phyloP scores from a whole-genome alignment of 2,888 invertebrate species.

The Brassicogethes aeneus region DNA sequence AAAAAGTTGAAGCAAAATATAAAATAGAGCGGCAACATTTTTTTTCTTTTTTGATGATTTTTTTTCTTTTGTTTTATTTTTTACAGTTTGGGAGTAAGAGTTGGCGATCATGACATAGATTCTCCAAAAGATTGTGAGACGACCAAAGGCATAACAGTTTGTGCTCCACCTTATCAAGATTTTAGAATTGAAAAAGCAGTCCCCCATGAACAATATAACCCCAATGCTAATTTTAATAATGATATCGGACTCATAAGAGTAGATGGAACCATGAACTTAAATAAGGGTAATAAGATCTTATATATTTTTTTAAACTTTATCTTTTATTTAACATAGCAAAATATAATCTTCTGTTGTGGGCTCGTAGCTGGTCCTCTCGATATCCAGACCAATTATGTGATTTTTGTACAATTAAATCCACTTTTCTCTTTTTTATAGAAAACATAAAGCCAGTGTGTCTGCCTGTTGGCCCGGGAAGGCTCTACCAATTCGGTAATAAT shows the following conservation, averaged over 20 bases:
- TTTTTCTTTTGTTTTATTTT: too few species aligned
- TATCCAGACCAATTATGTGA: too few species aligned
- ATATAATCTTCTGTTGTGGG: too few species aligned
- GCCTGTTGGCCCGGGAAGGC: slow-evolving; percentile 28
- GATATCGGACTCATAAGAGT: slow-evolving; percentile 51
- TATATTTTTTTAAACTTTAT: too few species aligned
- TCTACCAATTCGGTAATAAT: slow-evolving; percentile 28
- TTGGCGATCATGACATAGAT: slow-evolving; percentile 53
- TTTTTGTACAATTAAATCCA: slow-evolving; percentile 8
- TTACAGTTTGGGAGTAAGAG: slow-evolving; percentile 48
- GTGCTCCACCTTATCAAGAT: slow-evolving; percentile 44
- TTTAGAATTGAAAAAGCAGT: slow-evolving; percentile 43
- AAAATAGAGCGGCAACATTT: too few species aligned
- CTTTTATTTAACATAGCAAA: too few species aligned
- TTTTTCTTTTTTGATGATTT: too few species aligned
- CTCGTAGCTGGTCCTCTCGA: too few species aligned
- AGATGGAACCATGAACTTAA: slow-evolving; percentile 34
- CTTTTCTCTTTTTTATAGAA: slow-evolving; percentile 24
- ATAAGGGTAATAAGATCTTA: slow-evolving; percentile 27
- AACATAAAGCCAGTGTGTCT: slow-evolving; percentile 43
- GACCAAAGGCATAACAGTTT: slow-evolving; percentile 29
- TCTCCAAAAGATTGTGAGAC: slow-evolving; percentile 41
- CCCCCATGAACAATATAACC: slow-evolving; percentile 47
- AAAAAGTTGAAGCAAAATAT: too few species aligned
- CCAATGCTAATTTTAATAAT: slow-evolving; percentile 41